These are phyloP conservation scores for Ictalurus punctatus DNA, from an alignment of 2,113 vertebrate genomes.

Conservation along the genomic window DNA sequence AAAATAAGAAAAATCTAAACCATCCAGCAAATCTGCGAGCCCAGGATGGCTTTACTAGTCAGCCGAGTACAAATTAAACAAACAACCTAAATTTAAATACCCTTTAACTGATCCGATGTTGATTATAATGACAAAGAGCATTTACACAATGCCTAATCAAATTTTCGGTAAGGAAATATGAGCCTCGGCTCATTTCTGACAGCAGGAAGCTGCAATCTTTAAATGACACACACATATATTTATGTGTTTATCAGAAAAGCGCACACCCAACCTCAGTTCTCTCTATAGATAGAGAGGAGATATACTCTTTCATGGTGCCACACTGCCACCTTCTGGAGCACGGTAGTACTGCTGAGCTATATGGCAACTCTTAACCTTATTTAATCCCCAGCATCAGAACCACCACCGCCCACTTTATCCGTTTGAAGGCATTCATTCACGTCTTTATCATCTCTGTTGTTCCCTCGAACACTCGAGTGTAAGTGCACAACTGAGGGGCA, in stretches of 20 bases:
- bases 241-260: conserved; percentile 55
- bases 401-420: neutral
- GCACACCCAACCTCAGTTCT: conserved; percentile 11
- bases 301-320: conserved; percentile 15
- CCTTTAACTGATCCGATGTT: conserved; percentile 40
- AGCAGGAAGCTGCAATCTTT: conserved; percentile 56
- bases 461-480: neutral
- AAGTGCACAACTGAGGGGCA: neutral
- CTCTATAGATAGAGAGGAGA: neutral
- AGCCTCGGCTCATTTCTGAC: conserved; percentile 41
- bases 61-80: conserved; percentile 43
- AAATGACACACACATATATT: conserved; percentile 53
- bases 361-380: neutral
- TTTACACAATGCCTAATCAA: conserved; percentile 47
- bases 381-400: conserved; percentile 6
- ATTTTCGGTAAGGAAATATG: conserved; percentile 52
- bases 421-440: conserved; percentile 15
- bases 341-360: accelerated
- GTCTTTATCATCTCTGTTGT: conserved; percentile 6
- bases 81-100: conserved; percentile 44
- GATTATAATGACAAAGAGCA: conserved; percentile 46
- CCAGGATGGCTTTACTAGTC: conserved; percentile 13
- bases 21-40: conserved; percentile 33
- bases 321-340: conserved; percentile 56
- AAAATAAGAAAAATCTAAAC: conserved; percentile 12